phyloP scores from a whole-genome alignment of 2,113 vertebrate genomes.

The Marmota monax region DNA sequence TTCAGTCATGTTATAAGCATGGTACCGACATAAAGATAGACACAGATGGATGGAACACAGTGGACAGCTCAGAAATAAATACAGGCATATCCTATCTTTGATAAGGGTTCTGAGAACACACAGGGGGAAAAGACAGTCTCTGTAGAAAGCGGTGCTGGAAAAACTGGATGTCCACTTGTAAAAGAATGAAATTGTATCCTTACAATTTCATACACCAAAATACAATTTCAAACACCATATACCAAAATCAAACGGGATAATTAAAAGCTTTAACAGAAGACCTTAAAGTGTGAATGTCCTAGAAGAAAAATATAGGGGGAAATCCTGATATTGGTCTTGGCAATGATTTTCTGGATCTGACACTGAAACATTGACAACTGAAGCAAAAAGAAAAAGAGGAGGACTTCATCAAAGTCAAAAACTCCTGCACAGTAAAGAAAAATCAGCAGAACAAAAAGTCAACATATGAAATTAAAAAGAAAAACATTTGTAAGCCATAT shows the following conservation, averaged over 20 bases:
- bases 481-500: not conserved
- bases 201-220: not conserved
- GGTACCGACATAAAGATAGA: not conserved
- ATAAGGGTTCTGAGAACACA: not conserved
- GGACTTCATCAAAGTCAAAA: not conserved
- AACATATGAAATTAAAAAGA: not conserved
- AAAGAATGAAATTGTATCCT: not conserved
- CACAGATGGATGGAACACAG: not conserved
- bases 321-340: not conserved
- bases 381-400: not conserved
- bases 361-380: not conserved
- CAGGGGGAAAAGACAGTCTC: fast-evolving
- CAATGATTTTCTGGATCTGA: not conserved
- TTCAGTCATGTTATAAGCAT: not conserved
- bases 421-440: not conserved
- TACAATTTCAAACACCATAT: not conserved
- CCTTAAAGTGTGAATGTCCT: not conserved
- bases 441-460: not conserved
- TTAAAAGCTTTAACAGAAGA: not conserved
- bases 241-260: not conserved
- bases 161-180: not conserved
- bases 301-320: not conserved
- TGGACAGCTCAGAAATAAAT: not conserved
- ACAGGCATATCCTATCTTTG: not conserved
- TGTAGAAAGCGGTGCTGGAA: not conserved